phyloP scores from a whole-genome alignment of 2,888 invertebrate genomes.

The Oligia latruncula region DNA sequence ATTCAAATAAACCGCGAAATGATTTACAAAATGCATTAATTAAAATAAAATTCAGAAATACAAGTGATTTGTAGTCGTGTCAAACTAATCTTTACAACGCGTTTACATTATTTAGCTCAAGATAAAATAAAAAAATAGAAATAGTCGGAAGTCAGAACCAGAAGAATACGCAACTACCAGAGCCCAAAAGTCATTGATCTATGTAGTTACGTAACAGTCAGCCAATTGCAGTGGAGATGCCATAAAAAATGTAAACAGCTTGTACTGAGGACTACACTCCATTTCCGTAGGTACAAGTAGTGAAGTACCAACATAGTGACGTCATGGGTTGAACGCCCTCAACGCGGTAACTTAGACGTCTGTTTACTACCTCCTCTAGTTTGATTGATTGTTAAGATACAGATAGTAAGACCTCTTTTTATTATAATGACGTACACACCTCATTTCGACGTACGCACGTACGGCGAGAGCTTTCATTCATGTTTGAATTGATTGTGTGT shows the following conservation, averaged over 20 bases:
- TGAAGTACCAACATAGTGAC: slow-evolving; percentile 48
- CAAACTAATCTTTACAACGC: background rate
- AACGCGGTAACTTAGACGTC: slow-evolving; percentile 28
- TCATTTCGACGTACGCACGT: slow-evolving; percentile 21
- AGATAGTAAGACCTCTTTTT: slow-evolving; percentile 35
- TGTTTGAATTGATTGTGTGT: slow-evolving; percentile 8
- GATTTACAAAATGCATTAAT: background rate
- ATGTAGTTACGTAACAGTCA: slow-evolving; percentile 63
- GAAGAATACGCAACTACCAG: slow-evolving; percentile 29
- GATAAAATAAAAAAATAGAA: slow-evolving; percentile 32
- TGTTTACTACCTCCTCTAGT: slow-evolving; percentile 35
- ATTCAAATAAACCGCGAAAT: background rate
- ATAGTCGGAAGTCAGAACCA: slow-evolving; percentile 19
- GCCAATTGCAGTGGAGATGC: slow-evolving; percentile 63
- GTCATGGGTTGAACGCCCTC: slow-evolving; percentile 72
- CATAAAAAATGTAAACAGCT: slow-evolving; percentile 80
- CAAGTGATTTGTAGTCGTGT: background rate
- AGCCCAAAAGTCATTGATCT: slow-evolving; percentile 71
- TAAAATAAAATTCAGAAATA: background rate
- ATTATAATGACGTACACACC: slow-evolving; percentile 27
- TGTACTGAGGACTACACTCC: slow-evolving; percentile 40
- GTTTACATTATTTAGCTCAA: background rate
- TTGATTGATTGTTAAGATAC: slow-evolving; percentile 38
- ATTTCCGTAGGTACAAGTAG: slow-evolving; percentile 24
- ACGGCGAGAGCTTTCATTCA: slow-evolving; percentile 46